phyloP scores from a whole-genome alignment of 2,113 vertebrate genomes.

The Pandion haliaetus region DNA sequence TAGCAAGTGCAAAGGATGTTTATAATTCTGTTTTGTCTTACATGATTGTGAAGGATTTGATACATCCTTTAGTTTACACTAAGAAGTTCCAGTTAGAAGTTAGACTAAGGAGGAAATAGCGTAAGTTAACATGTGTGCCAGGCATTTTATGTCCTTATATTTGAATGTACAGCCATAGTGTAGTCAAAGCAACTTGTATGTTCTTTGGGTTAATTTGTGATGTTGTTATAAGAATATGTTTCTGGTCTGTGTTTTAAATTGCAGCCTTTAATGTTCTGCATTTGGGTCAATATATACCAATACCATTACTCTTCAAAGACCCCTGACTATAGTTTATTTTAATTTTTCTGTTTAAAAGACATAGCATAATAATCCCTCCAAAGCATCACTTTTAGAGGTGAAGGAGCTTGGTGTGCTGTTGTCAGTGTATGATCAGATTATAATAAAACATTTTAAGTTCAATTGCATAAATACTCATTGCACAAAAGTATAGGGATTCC shows the following conservation, averaged over 20 bases:
- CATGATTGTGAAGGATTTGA: not conserved
- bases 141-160: not conserved
- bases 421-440: not conserved
- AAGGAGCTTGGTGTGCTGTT: not conserved
- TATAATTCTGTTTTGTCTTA: not conserved
- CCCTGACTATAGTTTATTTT: not conserved
- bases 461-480: fast-evolving
- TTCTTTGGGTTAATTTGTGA: not conserved
- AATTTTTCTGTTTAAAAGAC: not conserved
- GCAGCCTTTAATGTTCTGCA: not conserved
- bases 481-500: not conserved
- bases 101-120: not conserved
- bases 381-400: not conserved
- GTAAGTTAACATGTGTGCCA: not conserved
- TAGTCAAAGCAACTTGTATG: not conserved
- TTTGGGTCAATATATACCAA: not conserved
- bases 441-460: not conserved
- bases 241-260: not conserved
- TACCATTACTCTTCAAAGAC: not conserved
- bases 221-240: not conserved
- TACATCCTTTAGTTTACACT: not conserved
- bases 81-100: not conserved
- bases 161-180: not conserved
- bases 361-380: not conserved
- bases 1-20: not conserved